Evolutionary conservation across 2,888 invertebrate species (phyloP).

Genomic region (Atherix ibis): DNA sequence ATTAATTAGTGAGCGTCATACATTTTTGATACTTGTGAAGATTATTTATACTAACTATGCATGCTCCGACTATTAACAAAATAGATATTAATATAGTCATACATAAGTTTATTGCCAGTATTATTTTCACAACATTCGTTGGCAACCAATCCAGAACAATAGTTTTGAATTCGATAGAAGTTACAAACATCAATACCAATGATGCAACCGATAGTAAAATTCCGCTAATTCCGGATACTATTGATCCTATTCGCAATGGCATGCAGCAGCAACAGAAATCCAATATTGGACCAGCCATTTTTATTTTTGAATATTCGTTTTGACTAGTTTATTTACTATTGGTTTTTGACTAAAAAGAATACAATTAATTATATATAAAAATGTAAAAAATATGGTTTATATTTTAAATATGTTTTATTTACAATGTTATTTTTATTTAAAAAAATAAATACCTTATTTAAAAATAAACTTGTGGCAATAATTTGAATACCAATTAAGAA

Average conservation of each 20-base stretch:
- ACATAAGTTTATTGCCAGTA: conserved; percentile 59
- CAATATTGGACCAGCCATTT: conserved; percentile 37
- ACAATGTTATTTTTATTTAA: no score
- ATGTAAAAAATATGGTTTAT: no score
- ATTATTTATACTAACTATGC: neutral
- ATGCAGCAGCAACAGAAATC: conserved; percentile 55
- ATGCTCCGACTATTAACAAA: conserved; percentile 56
- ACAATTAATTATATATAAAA: no score
- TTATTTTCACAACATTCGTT: conserved; percentile 54
- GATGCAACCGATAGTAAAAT: conserved; percentile 59
- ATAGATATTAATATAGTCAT: conserved; percentile 70
- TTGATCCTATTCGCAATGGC: conserved; percentile 55
- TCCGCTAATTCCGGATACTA: conserved; percentile 54
- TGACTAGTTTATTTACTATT: no score
- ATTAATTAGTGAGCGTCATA: conserved; percentile 5
- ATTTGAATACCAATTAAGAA: no score
- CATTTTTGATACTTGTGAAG: neutral
- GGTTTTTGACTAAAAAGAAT: no score
- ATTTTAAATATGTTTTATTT: no score
- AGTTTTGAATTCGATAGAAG: conserved; percentile 55
- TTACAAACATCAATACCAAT: conserved; percentile 50
- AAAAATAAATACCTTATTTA: no score
- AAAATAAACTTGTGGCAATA: no score
- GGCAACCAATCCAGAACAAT: conserved; percentile 58
- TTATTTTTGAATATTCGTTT: no score